Evolutionary conservation across 2,113 vertebrate genomes (phyloP).

Genomic region (Dipodomys spectabilis): DNA sequence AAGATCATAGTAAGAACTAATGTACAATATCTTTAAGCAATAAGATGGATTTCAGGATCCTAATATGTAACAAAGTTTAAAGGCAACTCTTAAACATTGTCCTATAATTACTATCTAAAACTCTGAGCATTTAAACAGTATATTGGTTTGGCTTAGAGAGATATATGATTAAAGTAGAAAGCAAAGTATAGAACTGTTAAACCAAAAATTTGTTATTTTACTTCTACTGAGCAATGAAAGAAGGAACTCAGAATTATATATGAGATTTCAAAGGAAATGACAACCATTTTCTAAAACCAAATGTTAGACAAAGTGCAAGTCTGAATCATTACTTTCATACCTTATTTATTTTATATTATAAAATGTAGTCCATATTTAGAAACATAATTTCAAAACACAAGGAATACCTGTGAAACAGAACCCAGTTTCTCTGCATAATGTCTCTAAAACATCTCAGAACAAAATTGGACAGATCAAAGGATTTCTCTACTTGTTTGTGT

Average conservation of each 20-base stretch:
- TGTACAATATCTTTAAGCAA: background rate
- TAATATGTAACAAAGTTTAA: background rate
- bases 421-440: background rate
- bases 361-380: background rate
- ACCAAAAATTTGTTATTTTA: background rate
- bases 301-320: background rate
- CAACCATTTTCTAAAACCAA: conserved; percentile 25
- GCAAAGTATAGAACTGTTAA: conserved; percentile 15
- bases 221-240: background rate
- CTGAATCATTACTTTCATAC: background rate
- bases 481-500: background rate
- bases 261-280: background rate
- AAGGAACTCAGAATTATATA: background rate
- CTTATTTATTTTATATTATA: background rate
- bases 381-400: conserved; percentile 8
- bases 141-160: background rate
- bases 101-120: background rate
- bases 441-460: background rate
- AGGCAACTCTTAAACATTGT: background rate
- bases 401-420: background rate
- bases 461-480: background rate
- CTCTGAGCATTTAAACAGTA: background rate
- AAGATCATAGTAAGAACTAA: background rate
- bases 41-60: background rate
- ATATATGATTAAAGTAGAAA: background rate